These are phyloP conservation scores for Aphelocoma coerulescens DNA, from an alignment of 2,113 vertebrate genomes.

Conservation along the genomic window DNA sequence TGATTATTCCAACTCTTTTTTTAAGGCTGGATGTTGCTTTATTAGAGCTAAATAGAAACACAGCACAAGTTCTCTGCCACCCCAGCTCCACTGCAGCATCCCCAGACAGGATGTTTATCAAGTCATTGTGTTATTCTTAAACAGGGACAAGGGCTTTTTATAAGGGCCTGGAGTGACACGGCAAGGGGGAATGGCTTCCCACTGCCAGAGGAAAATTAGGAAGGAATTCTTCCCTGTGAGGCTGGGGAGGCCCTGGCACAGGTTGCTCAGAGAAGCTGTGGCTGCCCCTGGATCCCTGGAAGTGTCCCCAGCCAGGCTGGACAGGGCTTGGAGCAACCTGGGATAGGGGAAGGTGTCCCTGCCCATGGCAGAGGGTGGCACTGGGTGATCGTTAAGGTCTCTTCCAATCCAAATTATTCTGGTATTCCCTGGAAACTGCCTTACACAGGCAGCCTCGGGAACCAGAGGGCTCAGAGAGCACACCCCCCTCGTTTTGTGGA, in stretches of 20 bases:
- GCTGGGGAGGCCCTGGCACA: rapidly evolving
- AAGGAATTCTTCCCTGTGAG: not conserved
- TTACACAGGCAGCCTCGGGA: not conserved
- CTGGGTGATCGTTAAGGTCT: not conserved
- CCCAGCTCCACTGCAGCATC: not conserved
- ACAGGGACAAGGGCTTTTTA: not conserved
- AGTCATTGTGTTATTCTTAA: rapidly evolving
- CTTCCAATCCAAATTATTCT: not conserved
- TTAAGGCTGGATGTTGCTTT: not conserved
- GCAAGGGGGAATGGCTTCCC: not conserved
- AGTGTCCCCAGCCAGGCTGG: not conserved
- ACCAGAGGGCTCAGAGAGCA: not conserved
- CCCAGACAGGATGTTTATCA: not conserved
- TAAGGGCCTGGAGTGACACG: not conserved
- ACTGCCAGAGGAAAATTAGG: not conserved
- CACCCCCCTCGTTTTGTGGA: rapidly evolving
- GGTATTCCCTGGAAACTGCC: rapidly evolving
- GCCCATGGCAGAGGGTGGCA: not conserved
- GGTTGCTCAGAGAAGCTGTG: not conserved
- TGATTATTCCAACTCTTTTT: not conserved
- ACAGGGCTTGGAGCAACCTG: rapidly evolving
- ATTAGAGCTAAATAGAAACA: not conserved
- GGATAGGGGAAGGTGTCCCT: rapidly evolving
- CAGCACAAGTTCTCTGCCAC: too few species aligned
- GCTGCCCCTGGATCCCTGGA: not conserved